A percentile compares a stretch with the other conserved stretches of the same genome.
These are phyloP conservation scores for Monodelphis domestica DNA, from an alignment of 2,797 vertebrate species.

Conservation along the genomic window DNA sequence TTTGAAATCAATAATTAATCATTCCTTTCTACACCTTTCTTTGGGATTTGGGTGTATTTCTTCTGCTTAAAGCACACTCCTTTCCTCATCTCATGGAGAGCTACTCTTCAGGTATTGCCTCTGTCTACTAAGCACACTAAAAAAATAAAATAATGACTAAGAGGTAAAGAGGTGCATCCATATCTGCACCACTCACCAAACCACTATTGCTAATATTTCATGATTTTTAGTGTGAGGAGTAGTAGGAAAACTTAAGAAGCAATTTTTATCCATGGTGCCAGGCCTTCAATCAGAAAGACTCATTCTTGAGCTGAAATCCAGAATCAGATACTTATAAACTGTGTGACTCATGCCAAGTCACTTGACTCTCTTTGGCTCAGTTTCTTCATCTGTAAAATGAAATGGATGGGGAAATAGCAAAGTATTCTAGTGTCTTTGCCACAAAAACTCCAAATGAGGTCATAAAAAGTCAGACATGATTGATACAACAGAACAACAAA, in stretches of 20 bases:
- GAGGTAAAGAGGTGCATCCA: not conserved
- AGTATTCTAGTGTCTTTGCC: no score
- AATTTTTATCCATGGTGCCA: not conserved
- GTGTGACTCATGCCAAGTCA: no score
- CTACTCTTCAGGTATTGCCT: not conserved
- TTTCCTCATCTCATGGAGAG: not conserved
- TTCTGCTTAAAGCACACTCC: not conserved
- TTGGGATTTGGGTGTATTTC: not conserved
- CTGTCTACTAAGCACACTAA: not conserved
- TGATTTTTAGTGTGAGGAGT: not conserved
- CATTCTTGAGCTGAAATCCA: no score
- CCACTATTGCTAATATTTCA: not conserved
- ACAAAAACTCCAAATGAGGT: no score
- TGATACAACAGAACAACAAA: no score
- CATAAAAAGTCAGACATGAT: no score
- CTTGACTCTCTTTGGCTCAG: no score
- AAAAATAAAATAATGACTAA: not conserved
- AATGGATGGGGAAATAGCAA: no score
- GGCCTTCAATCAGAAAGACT: no score
- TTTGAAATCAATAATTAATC: not conserved
- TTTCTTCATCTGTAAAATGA: no score
- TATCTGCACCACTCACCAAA: not conserved
- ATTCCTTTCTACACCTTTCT: not conserved
- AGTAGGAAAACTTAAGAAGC: not conserved
- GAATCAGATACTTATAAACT: no score